Conservation (phyloP, 2,113 vertebrate genomes). For the Theristicus caerulescens region DNA sequence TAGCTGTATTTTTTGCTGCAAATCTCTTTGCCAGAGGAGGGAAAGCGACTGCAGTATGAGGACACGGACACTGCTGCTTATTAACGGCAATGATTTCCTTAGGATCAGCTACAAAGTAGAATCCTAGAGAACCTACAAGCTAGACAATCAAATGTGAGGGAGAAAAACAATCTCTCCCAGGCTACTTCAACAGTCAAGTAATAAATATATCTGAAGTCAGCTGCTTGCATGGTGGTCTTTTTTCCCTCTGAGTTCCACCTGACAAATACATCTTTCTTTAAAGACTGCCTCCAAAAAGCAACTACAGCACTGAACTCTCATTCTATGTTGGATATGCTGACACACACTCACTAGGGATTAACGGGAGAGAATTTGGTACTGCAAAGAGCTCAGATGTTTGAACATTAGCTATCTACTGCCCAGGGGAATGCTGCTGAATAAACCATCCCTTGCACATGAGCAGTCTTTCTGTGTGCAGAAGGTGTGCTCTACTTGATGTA, state of each 20-base stretch:
- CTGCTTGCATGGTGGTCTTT: fast-evolving
- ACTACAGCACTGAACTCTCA: no score
- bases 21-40: background rate
- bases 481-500: background rate
- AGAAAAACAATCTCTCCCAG: background rate
- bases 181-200: background rate
- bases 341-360: no score
- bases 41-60: background rate
- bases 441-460: background rate
- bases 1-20: background rate
- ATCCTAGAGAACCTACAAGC: background rate
- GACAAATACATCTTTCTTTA: background rate
- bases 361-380: background rate
- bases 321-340: background rate
- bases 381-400: background rate
- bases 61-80: background rate
- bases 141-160: background rate
- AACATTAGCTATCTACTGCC: background rate
- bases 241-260: background rate
- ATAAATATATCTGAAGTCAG: background rate
- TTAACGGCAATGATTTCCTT: background rate
- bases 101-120: background rate
- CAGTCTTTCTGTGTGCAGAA: background rate
- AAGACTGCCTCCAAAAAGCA: background rate
- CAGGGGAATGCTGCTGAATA: background rate